Evolutionary conservation across 2,797 vertebrate species (phyloP).

Genomic region (Ambastaia sidthimunki): DNA sequence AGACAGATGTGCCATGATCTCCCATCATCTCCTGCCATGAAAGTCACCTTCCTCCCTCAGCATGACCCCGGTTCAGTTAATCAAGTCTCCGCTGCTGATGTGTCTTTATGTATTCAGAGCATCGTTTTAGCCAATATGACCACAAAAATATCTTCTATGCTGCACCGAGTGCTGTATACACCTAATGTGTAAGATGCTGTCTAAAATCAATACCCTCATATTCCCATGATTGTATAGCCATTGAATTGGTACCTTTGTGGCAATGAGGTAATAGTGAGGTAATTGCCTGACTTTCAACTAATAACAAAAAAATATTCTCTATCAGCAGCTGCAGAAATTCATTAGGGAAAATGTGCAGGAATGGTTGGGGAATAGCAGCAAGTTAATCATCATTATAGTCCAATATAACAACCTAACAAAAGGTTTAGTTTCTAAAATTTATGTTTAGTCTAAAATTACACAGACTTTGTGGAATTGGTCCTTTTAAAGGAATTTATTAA

Average conservation of each 20-base stretch:
- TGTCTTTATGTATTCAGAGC: constrained; percentile 48
- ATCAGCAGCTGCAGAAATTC: constrained; percentile 31
- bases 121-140: constrained; percentile 21
- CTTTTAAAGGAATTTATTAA: background rate
- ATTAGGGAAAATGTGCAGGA: constrained; percentile 36
- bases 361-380: background rate
- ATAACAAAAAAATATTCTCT: constrained; percentile 50
- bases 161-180: constrained; percentile 3
- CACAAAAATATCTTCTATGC: background rate
- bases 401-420: background rate
- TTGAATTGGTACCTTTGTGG: constrained; percentile 41
- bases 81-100: constrained; percentile 24
- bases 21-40: constrained; percentile 30
- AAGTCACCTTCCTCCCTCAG: constrained; percentile 36
- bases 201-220: constrained; percentile 45
- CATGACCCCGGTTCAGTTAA: constrained; percentile 21
- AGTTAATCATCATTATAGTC: constrained; percentile 31
- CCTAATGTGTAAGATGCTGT: constrained; percentile 55
- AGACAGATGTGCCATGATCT: constrained; percentile 49
- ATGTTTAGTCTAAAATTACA: background rate
- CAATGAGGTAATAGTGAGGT: constrained; percentile 50
- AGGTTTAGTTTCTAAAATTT: background rate
- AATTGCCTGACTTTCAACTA: constrained; percentile 54
- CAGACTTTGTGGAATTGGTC: background rate
- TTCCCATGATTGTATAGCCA: constrained; percentile 9